Evolutionary conservation across 1,140 invertebrate genomes (phyloP).

Genomic region (Zaprionus camerounensis): DNA sequence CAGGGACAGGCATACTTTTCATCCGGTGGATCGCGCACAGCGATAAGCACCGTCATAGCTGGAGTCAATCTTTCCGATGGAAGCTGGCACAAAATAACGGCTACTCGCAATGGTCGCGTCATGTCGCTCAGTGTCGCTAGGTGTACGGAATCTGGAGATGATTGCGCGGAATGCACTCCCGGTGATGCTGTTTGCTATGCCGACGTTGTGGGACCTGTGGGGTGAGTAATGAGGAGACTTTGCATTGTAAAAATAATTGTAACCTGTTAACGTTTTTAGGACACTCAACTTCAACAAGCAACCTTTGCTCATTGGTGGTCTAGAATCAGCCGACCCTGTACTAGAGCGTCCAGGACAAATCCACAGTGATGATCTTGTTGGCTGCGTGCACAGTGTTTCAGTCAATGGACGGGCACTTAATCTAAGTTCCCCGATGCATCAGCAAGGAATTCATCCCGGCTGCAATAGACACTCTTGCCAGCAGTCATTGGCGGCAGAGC

Average conservation of each 20-base stretch:
- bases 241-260: background rate
- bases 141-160: conserved; percentile 93
- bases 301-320: conserved; percentile 93
- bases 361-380: conserved; percentile 95
- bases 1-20: conserved; percentile 93
- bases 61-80: conserved; percentile 91
- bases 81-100: conserved; percentile 95
- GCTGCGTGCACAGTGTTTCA: conserved; percentile 95
- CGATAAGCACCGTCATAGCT: conserved; percentile 91
- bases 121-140: conserved; percentile 92
- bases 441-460: conserved; percentile 89
- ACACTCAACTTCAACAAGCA: conserved; percentile 97
- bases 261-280: conserved; percentile 84
- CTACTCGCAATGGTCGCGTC: conserved; percentile 93
- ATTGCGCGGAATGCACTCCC: conserved; percentile 93
- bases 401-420: conserved; percentile 94
- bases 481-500: conserved; percentile 78
- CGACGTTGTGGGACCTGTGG: conserved; percentile 92
- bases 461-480: conserved; percentile 89
- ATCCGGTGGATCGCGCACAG: conserved; percentile 93
- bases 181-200: conserved; percentile 92
- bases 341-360: conserved; percentile 94
- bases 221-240: conserved; percentile 86
- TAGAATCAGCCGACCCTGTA: conserved; percentile 92
- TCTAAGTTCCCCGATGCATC: conserved; percentile 90